Base-by-base conservation (phyloP, 2,888 invertebrate genomes). In the Macroteleia sp. region DNA sequence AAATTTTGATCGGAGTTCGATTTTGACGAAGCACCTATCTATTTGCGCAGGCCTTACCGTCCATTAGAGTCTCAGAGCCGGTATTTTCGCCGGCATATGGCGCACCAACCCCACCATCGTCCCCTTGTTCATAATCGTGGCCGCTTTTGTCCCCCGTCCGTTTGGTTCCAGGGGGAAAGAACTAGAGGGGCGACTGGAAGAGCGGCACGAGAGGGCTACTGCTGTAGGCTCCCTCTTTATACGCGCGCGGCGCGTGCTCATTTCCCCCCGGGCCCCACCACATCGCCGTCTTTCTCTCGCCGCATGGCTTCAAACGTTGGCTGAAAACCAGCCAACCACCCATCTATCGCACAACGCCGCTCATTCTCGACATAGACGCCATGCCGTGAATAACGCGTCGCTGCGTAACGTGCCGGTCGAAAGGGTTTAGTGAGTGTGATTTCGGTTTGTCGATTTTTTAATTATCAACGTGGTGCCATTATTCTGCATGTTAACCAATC, bases 201-300 rank as follows among this genome's bases (percentile, higher is more conserved):
- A 56, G 50, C 74, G 74, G 75, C 64, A 71, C 73, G 74, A 70
- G 62, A 64, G 64, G 82, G 85, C 83, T 80, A 73, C 76, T 73
- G 81, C 76, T 75, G 79, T 69, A 81, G 79, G 81, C 48, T 62
- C 81, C 82, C 84, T 66, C 59, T 70, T 77, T 70, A 66, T 85
- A 86, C 80, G 76, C 81, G 79, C 73, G 78, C 86, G 91, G 90
- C 91, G 90, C 91, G 91, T 91, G 90, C 91, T 90, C 88, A 83
- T 82, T 86, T 85, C 88, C 82, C 83, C 83, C 75, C 80, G 46
- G 14, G 6, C 54, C 54, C 48, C 62, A 20, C n/a, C n/a, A n/a
- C n/a, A n/a, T n/a, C 36, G 10, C 25, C 64, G n/a, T n/a, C 42
- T 61, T 66, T 25, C 71, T 78, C 70, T 25, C 61, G 67, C 74